Evolutionary conservation across 2,113 vertebrate genomes (phyloP).

Genomic region (Gavia stellata): DNA sequence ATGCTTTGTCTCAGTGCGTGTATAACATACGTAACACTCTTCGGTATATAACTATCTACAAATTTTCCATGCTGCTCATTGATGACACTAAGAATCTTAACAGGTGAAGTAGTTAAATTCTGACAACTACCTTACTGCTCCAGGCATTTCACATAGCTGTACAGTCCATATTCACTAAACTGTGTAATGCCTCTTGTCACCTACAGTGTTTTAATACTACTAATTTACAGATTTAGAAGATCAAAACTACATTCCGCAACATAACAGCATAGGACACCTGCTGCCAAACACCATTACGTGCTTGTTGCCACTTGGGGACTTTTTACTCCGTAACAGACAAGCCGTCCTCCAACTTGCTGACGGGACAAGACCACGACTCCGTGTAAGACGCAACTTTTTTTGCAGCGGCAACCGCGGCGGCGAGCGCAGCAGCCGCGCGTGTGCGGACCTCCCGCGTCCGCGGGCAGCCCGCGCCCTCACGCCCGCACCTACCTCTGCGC

Average conservation of each 20-base stretch:
- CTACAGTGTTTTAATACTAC: rapidly evolving
- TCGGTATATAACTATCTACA: neutral
- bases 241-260: neutral
- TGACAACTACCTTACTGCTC: too few relatives aligned
- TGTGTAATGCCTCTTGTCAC: rapidly evolving
- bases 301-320: neutral
- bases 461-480: neutral
- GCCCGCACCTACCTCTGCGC: slow-evolving; percentile 69
- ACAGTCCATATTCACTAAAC: rapidly evolving
- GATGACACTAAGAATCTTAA: too few relatives aligned
- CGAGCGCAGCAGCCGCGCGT: too few relatives aligned
- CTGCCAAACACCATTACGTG: rapidly evolving
- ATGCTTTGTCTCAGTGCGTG: rapidly evolving
- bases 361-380: rapidly evolving
- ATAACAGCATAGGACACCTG: rapidly evolving
- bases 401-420: too few relatives aligned
- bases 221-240: neutral
- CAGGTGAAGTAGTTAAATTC: rapidly evolving
- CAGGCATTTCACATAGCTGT: neutral
- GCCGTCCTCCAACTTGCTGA: rapidly evolving
- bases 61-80: neutral
- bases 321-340: too few relatives aligned
- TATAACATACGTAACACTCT: rapidly evolving
- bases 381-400: rapidly evolving
- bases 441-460: neutral